phyloP scores from a whole-genome alignment of 2,113 vertebrate genomes.

The Climacteris rufus region DNA sequence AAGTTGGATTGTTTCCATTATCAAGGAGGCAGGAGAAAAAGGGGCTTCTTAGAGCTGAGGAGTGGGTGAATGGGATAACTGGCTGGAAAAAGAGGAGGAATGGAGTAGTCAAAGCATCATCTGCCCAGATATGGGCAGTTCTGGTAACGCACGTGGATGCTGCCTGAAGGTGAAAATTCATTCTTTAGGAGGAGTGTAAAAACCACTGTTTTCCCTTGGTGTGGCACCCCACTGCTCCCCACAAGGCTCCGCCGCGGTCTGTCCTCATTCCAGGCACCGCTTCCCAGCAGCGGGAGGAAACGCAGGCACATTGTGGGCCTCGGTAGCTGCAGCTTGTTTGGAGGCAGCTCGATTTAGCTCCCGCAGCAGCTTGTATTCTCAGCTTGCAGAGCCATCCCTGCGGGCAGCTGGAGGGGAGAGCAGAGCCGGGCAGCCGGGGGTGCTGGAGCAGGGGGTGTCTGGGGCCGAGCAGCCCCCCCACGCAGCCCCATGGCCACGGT shows the following conservation, averaged over 20 bases:
- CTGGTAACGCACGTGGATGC: neutral
- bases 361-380: neutral
- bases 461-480: neutral
- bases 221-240: neutral
- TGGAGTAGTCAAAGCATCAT: neutral
- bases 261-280: neutral
- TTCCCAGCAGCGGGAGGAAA: neutral
- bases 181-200: neutral
- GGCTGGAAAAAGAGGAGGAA: neutral
- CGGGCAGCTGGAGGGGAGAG: neutral
- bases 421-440: neutral
- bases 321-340: neutral
- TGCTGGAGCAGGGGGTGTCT: neutral
- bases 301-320: neutral
- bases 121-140: neutral
- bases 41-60: neutral
- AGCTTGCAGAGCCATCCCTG: neutral
- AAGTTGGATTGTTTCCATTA: neutral
- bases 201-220: neutral
- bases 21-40: neutral
- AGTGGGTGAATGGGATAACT: rapidly evolving
- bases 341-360: neutral
- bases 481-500: rapidly evolving
- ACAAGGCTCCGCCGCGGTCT: rapidly evolving
- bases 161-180: neutral